phyloP scores from a whole-genome alignment of 64 coral and sea anemone genomes.

The Pocillopora damicornis region DNA sequence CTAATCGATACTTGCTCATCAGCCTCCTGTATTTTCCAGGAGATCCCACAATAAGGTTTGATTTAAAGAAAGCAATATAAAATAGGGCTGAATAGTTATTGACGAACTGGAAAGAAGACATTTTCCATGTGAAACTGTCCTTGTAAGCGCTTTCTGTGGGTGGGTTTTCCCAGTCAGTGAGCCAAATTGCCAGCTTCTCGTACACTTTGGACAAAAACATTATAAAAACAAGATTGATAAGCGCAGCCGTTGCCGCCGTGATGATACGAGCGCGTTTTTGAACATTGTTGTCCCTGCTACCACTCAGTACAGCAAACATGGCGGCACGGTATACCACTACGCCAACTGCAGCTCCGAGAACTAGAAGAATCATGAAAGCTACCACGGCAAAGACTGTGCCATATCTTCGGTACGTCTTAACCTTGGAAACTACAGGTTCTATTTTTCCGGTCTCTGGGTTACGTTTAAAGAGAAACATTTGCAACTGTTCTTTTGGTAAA shows the following conservation, averaged over 20 bases:
- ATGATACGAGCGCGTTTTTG: constrained; percentile 67
- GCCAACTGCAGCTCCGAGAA: constrained; percentile 60
- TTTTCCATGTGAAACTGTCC: constrained; percentile 82
- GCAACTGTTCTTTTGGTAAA: constrained; percentile 8
- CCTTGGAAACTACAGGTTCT: constrained; percentile 44
- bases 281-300: constrained; percentile 9
- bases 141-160: constrained; percentile 64
- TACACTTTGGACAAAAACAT: constrained; percentile 60
- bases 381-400: constrained; percentile 35
- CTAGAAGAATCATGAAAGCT: constrained; percentile 62
- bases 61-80: constrained; percentile 87
- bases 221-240: constrained; percentile 79
- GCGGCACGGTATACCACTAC: constrained; percentile 70
- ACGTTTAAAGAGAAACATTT: background rate
- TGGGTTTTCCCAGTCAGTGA: constrained; percentile 79
- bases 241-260: constrained; percentile 58
- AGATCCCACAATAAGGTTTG: constrained; percentile 57
- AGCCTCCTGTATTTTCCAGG: constrained; percentile 58
- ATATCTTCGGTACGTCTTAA: constrained; percentile 39
- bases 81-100: constrained; percentile 71
- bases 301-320: constrained; percentile 64
- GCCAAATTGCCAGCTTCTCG: constrained; percentile 28
- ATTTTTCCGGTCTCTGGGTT: constrained; percentile 33
- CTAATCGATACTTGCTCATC: constrained; percentile 53
- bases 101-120: constrained; percentile 80